A percentile compares a stretch with the other conserved stretches of the same genome.
Conservation (phyloP, 2,888 invertebrate species). For the Abrostola triplasia region DNA sequence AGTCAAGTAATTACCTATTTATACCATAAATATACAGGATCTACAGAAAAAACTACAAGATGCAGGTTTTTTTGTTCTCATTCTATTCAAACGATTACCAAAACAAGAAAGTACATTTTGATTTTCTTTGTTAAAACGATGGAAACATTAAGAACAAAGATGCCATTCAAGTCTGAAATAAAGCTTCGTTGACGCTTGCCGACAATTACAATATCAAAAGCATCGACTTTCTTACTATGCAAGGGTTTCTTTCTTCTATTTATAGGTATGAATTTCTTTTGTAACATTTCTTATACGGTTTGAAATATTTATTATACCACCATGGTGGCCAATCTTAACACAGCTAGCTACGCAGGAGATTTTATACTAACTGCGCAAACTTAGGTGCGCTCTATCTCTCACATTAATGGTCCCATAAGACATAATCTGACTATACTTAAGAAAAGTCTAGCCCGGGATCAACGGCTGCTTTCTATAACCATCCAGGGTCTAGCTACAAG, state of each 20-base stretch:
- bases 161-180: slow-evolving; percentile 63
- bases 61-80: neutral
- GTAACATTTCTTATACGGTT: slow-evolving; percentile 5
- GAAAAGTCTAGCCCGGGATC: neutral
- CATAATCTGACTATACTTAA: neutral
- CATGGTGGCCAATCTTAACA: no score
- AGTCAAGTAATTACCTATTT: no score
- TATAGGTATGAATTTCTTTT: slow-evolving; percentile 15
- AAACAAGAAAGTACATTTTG: slow-evolving; percentile 32
- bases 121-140: slow-evolving; percentile 55
- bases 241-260: slow-evolving; percentile 21
- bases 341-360: no score
- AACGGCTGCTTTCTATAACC: no score
- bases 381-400: no score
- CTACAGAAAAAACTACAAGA: no score
- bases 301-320: no score
- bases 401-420: no score
- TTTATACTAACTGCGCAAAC: no score
- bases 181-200: slow-evolving; percentile 63
- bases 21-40: no score
- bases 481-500: no score
- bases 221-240: slow-evolving; percentile 52
- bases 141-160: slow-evolving; percentile 69
- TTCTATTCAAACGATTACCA: slow-evolving; percentile 8
- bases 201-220: slow-evolving; percentile 68